Percentiles rank a stretch among this genome's conserved stretches.
Conservation (phyloP, 2,888 invertebrate species). For the Ypsolopha scabrella region DNA sequence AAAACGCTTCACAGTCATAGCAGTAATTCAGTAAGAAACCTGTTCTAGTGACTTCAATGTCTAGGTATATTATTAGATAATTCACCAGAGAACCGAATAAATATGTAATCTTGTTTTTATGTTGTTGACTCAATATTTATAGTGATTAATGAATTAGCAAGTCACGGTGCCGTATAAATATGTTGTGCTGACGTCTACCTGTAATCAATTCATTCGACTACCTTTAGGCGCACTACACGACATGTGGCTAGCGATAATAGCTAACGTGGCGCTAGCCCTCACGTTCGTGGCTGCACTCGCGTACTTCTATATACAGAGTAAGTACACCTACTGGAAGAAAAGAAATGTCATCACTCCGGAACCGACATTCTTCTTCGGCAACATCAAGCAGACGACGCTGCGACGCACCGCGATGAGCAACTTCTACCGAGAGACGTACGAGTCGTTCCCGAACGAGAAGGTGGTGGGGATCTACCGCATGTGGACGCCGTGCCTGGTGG, state of each 20-base stretch:
- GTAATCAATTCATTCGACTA: no score
- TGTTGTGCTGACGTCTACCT: no score
- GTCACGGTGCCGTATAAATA: no score
- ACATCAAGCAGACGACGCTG: not conserved
- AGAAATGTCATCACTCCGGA: not conserved
- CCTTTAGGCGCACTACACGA: not conserved
- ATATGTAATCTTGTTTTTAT: no score
- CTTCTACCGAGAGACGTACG: not conserved
- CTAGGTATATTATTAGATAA: no score
- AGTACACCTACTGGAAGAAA: not conserved
- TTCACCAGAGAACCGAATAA: no score
- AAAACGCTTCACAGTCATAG: no score
- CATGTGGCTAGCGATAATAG: not conserved
- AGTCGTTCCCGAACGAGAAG: constrained; percentile 2
- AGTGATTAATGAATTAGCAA: no score
- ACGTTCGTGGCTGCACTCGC: not conserved
- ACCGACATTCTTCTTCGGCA: not conserved
- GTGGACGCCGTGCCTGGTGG: constrained; percentile 6
- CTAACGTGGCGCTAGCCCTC: not conserved
- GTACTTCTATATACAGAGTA: not conserved
- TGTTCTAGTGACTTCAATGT: no score
- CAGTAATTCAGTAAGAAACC: no score
- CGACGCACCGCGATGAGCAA: not conserved
- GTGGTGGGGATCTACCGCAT: constrained; percentile 9
- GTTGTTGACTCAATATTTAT: no score